phyloP scores from a whole-genome alignment of 2,113 vertebrate genomes.

The Pelvicachromis taeniatus region DNA sequence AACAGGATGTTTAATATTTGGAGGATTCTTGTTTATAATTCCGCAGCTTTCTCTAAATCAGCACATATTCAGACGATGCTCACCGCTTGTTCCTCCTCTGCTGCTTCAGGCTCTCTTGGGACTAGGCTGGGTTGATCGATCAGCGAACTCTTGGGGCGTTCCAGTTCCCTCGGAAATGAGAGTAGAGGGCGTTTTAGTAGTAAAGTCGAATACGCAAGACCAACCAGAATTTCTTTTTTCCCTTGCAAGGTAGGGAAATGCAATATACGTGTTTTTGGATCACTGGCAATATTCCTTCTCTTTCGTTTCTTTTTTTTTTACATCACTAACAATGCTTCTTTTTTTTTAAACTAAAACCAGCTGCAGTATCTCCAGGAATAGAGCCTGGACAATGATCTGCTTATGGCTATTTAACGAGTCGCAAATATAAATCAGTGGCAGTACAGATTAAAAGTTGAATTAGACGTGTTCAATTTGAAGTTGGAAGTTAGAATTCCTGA shows the following conservation, averaged over 20 bases:
- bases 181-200: not conserved
- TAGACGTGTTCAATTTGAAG: not conserved
- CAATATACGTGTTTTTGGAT: not conserved
- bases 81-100: slow-evolving; percentile 28
- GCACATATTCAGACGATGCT: slow-evolving; percentile 4
- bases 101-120: slow-evolving; percentile 25
- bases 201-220: not conserved
- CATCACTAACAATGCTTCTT: not conserved
- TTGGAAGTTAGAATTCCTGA: not conserved
- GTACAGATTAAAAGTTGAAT: not conserved
- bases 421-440: not conserved
- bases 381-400: not conserved
- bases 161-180: not conserved
- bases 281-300: not conserved
- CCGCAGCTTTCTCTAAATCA: not conserved
- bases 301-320: not conserved
- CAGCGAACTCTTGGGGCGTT: not conserved
- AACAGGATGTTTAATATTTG: not conserved
- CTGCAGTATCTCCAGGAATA: not conserved
- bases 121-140: slow-evolving; percentile 60
- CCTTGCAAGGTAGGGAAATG: not conserved
- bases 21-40: not conserved
- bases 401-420: not conserved
- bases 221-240: not conserved
- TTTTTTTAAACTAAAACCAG: not conserved